Conservation (phyloP, 2,113 vertebrate species). For the Anthoscopus minutus region DNA sequence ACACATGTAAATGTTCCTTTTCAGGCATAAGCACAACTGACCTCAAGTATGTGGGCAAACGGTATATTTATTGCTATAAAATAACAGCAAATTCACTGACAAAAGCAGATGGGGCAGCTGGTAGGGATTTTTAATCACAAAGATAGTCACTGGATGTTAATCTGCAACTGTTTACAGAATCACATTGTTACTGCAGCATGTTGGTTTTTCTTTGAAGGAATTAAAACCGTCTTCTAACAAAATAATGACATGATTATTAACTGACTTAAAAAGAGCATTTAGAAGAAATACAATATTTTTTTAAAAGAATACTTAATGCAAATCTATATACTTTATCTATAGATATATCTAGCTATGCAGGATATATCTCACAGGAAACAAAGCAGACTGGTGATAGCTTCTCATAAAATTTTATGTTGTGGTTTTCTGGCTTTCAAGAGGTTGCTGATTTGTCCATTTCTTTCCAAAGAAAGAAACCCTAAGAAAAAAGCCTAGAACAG, state of each 20-base stretch:
- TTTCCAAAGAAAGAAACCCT: not conserved
- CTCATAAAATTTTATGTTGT: not conserved
- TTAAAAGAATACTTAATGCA: not conserved
- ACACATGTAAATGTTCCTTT: not conserved
- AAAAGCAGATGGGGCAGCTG: conserved; percentile 12
- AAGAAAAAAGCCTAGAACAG: not conserved
- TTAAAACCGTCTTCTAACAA: not conserved
- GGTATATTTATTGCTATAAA: not conserved
- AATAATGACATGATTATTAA: not conserved
- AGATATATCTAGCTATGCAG: not conserved
- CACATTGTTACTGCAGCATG: not conserved
- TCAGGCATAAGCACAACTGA: not conserved
- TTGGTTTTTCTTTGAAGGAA: not conserved
- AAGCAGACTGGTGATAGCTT: not conserved
- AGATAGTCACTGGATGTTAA: conserved; percentile 23
- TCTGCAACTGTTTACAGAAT: not conserved
- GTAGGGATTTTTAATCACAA: conserved; percentile 11
- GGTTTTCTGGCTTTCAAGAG: not conserved
- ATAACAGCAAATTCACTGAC: not conserved
- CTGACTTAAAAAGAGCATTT: not conserved
- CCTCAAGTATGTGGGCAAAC: not conserved
- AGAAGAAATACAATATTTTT: not conserved
- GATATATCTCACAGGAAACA: not conserved
- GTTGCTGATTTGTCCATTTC: not conserved
- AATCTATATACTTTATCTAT: not conserved